A percentile compares a stretch with the other conserved stretches of the same genome.
phyloP scores from a whole-genome alignment of 2,888 invertebrate species.

The Agonopterix subpropinquella region DNA sequence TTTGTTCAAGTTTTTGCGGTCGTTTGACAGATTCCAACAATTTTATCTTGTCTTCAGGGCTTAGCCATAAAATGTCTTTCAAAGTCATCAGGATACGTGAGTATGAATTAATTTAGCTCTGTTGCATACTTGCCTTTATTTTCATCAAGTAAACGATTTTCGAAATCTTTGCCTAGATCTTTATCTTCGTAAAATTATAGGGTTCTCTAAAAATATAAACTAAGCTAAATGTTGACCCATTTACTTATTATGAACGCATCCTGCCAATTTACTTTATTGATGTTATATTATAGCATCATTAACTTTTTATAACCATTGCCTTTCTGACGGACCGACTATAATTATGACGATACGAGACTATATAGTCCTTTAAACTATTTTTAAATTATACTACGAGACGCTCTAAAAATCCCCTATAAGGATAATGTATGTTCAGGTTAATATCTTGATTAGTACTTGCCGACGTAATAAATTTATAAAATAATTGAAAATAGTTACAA shows the following conservation, averaged over 20 bases:
- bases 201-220: conserved; percentile 17
- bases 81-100: conserved; percentile 36
- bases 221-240: conserved; percentile 50
- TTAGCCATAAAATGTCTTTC: conserved; percentile 41
- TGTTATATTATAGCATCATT: conserved; percentile 66
- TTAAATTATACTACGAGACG: conserved; percentile 45
- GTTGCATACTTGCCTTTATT: too few species aligned
- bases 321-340: conserved; percentile 56
- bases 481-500: too few species aligned
- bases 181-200: conserved; percentile 4
- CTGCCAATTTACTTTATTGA: conserved; percentile 72
- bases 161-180: too few species aligned
- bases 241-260: conserved; percentile 59
- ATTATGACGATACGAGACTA: conserved; percentile 58
- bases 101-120: conserved; percentile 21
- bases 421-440: conserved; percentile 30
- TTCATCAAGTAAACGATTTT: too few species aligned
- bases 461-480: conserved; percentile 31
- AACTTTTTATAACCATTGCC: conserved; percentile 60
- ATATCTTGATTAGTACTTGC: conserved; percentile 49
- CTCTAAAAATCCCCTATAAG: conserved; percentile 51
- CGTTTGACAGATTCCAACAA: conserved; percentile 35
- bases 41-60: conserved; percentile 45
- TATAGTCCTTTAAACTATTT: conserved; percentile 62
- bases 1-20: conserved; percentile 46